These are phyloP conservation scores for Meloidogyne exigua DNA, from an alignment of 1,140 invertebrate species.

Conservation along the genomic window DNA sequence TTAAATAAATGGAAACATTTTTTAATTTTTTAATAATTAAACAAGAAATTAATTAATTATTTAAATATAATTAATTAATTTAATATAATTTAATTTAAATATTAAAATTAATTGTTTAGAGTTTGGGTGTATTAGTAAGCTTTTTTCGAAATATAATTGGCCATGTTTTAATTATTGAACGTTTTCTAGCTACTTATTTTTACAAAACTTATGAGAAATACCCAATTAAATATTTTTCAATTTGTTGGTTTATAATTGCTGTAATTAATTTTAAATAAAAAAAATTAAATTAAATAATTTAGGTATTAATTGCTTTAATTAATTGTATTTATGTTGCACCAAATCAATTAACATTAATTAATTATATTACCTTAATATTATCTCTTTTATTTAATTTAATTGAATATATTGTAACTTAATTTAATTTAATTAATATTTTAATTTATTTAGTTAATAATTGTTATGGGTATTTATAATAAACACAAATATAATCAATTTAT, in stretches of 20 bases:
- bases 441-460: constrained; percentile 9
- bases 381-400: not conserved
- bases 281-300: not conserved
- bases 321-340: too few relatives aligned
- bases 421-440: not conserved
- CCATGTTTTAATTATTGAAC: not conserved
- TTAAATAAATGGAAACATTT: too few relatives aligned
- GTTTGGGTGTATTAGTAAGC: not conserved
- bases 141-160: not conserved
- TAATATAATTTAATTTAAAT: too few relatives aligned
- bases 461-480: constrained; percentile 6
- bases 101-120: not conserved
- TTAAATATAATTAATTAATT: not conserved
- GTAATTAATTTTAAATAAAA: not conserved
- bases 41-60: too few relatives aligned
- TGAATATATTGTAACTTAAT: not conserved
- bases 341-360: not conserved
- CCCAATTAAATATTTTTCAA: not conserved
- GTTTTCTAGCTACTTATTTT: not conserved
- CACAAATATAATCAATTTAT: not conserved
- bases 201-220: constrained; percentile 9
- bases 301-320: not conserved
- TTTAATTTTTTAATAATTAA: too few relatives aligned
- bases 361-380: not conserved
- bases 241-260: not conserved